Base-by-base conservation (phyloP, 2,797 vertebrate species). In the Dicrostonyx torquatus region DNA sequence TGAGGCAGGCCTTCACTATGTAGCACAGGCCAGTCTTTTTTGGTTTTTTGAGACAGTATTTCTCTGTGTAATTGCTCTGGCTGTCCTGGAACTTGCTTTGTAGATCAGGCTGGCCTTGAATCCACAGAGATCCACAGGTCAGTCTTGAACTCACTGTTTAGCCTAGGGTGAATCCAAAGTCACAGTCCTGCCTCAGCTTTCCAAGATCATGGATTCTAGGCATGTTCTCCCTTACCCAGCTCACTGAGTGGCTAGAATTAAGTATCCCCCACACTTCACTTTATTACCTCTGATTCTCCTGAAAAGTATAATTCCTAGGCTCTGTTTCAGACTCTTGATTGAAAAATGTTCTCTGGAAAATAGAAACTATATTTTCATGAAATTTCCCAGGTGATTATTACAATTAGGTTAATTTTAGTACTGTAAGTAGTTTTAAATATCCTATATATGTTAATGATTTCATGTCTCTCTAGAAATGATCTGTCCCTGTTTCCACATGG, bases 361-460 rank as follows among this genome's bases (percentile, higher is more conserved):
- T 92, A 64, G 70, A 93, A 85, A 82, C 50, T 31, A 6, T 90
- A 60, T 73, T 93, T 89, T 78, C 84, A 87, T 84, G 70, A 94
- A 78, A 90, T 17, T 88, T 89, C 45, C 58, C 53, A 77, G 34
- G 8, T 89, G 45, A 78, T 93, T 68, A 72, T 83, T 79, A 80
- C 5, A 45, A 20, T 73, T 89, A 77, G 53, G 24, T 91, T 94
- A 83, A 85, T 94, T 92, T 92, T 73, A 92, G 43, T 73, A 73
- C 24, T 76, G 4, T 73, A 94, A 45, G 10, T 95, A 10, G 72
- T 53, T 90, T 96, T 93, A 80, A 92, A 75, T 92, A 60, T 73
- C 62, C 26, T 76, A 20, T 89, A 37, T 76, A 34, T 93, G 31
- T 85, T 64, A 90, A 0, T 84, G 72, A 91, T 55, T 92, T 34